Evolutionary conservation across 2,113 vertebrate genomes (phyloP).

Genomic region (Picathartes gymnocephalus): DNA sequence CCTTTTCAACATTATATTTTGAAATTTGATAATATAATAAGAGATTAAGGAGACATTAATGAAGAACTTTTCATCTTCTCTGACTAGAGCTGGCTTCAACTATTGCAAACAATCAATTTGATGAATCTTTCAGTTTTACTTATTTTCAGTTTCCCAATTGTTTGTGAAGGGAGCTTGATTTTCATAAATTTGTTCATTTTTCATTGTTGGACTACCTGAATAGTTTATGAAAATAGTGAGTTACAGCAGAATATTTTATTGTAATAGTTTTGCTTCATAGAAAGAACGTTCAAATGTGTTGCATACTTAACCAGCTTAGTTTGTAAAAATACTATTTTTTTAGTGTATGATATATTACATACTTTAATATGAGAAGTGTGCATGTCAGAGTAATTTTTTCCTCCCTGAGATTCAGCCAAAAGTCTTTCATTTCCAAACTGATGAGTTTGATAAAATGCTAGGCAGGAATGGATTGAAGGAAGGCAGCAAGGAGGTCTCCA

Average conservation of each 20-base stretch:
- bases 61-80: background rate
- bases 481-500: background rate
- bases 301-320: background rate
- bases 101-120: background rate
- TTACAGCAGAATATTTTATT: background rate
- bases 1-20: background rate
- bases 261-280: background rate
- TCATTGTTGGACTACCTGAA: background rate
- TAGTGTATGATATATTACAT: background rate
- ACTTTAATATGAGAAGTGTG: background rate
- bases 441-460: background rate
- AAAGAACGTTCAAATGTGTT: background rate
- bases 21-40: background rate
- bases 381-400: background rate
- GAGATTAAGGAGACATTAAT: background rate
- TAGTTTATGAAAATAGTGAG: constrained; percentile 8
- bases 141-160: background rate
- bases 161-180: background rate
- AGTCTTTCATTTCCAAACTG: background rate
- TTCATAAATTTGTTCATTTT: constrained; percentile 3
- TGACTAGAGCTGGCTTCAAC: background rate
- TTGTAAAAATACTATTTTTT: constrained; percentile 1
- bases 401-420: background rate
- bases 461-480: background rate
- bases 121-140: background rate